A percentile compares a stretch with the other conserved stretches of the same genome.
Evolutionary conservation across 2,113 vertebrate genomes (phyloP).

Genomic region (Cathartes aura): DNA sequence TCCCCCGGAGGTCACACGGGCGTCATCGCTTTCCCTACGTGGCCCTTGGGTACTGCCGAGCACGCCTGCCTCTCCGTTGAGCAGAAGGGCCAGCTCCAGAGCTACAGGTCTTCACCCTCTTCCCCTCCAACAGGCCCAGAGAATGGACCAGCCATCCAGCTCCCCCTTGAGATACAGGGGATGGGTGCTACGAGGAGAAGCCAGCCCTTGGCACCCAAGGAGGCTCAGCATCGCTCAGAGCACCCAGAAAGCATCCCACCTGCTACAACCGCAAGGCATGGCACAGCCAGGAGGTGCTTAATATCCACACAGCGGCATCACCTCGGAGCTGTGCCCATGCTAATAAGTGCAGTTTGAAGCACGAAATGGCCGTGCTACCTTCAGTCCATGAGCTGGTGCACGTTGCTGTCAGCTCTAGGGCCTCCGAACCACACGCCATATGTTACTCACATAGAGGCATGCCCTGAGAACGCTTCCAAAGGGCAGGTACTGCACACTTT

Average conservation of each 20-base stretch:
- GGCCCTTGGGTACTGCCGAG: neutral
- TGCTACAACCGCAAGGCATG: neutral
- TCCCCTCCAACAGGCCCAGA: neutral
- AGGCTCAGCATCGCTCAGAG: neutral
- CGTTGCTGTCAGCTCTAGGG: neutral
- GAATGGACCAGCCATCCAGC: neutral
- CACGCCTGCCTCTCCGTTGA: neutral
- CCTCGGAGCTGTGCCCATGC: accelerated
- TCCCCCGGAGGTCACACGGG: neutral
- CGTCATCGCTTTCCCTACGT: neutral
- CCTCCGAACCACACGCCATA: accelerated
- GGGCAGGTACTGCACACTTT: neutral
- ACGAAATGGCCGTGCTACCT: neutral
- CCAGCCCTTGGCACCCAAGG: neutral
- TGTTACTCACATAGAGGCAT: neutral
- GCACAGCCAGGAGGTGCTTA: neutral
- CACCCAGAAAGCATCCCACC: neutral
- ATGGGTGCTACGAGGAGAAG: neutral
- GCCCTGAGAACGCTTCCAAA: neutral
- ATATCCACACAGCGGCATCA: accelerated
- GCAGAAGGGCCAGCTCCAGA: neutral
- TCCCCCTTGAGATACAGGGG: neutral
- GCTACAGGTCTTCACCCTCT: neutral
- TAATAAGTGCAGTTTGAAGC: no score
- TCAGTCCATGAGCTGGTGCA: neutral